A percentile compares a stretch with the other conserved stretches of the same genome.
These are phyloP conservation scores for Lutjanus erythropterus DNA, from an alignment of 2,113 vertebrate species.

Conservation along the genomic window DNA sequence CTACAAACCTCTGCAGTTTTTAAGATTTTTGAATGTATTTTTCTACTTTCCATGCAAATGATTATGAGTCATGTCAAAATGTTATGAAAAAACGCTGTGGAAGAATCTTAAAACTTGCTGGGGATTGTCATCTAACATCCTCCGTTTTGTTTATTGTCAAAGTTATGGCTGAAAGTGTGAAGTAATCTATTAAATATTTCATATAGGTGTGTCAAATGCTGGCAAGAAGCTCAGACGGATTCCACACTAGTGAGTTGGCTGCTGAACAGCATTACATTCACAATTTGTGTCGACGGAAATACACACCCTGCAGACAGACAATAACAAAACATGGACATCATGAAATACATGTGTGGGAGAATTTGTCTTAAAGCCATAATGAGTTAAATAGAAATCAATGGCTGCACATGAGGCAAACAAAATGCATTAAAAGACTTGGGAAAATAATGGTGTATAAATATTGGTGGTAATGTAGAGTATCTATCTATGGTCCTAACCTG, in stretches of 20 bases:
- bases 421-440: too few relatives aligned
- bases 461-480: too few relatives aligned
- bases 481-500: too few relatives aligned
- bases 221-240: not conserved
- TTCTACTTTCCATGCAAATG: not conserved
- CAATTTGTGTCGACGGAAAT: not conserved
- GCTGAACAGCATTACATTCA: slow-evolving; percentile 10
- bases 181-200: slow-evolving; percentile 8
- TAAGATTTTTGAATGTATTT: not conserved
- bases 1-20: not conserved
- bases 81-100: not conserved
- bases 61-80: not conserved
- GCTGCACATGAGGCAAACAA: too few relatives aligned
- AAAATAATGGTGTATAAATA: too few relatives aligned
- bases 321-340: not conserved
- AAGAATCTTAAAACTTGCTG: slow-evolving; percentile 5
- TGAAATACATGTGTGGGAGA: not conserved
- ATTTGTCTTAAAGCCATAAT: too few relatives aligned
- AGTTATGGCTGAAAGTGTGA: not conserved
- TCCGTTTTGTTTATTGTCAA: not conserved
- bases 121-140: not conserved
- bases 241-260: not conserved
- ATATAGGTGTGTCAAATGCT: slow-evolving; percentile 14
- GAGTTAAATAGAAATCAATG: too few relatives aligned
- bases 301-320: slow-evolving; percentile 29